Base-by-base conservation (phyloP, 1,140 invertebrate genomes). In the Agrilus planipennis region DNA sequence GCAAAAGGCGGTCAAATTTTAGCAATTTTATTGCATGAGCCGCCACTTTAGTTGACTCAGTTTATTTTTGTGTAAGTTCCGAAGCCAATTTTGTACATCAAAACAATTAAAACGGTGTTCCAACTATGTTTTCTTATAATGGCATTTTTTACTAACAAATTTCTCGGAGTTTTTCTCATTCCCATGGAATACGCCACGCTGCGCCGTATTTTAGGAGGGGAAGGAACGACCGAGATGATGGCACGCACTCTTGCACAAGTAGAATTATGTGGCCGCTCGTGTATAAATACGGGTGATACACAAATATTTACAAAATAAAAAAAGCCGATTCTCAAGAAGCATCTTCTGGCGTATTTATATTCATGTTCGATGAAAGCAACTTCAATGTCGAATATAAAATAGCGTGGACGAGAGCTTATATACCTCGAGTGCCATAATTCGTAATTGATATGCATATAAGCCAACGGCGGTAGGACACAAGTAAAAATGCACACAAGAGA, bases 211-310 rank as follows among this genome's bases (percentile, higher is more conserved):
- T 32, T 32, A n/a, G n/a, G n/a, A n/a, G n/a, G n/a, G n/a, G n/a
- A n/a, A n/a, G n/a, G n/a, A n/a, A n/a, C n/a, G n/a, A n/a, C n/a
- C n/a, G n/a, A n/a, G n/a, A n/a, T n/a, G n/a, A n/a, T n/a, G n/a
- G 12, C 16, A 17, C 19, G 16, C 19, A 17, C 15, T 16, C 30
- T 32, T 32, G 11, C 14, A 32, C n/a, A 32, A 32, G 30, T 29
- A 29, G 35, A 53, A 45, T 53, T 45, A 53, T 51, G 49, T 42
- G 25, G 34, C 20, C 34, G 37, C 42, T 46, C 27, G 21, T 42
- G 40, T 42, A 53, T 53, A 53, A 53, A 53, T 53, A 53, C 49
- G 47, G 41, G 52, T 53, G 52, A 53, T 53, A 53, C 49, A 53
- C 52, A 53, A 53, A 53, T 51, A 51, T 53, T 49, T 43, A 38